Conservation (phyloP, 1,140 invertebrate species). For the Probaryconus sp. region DNA sequence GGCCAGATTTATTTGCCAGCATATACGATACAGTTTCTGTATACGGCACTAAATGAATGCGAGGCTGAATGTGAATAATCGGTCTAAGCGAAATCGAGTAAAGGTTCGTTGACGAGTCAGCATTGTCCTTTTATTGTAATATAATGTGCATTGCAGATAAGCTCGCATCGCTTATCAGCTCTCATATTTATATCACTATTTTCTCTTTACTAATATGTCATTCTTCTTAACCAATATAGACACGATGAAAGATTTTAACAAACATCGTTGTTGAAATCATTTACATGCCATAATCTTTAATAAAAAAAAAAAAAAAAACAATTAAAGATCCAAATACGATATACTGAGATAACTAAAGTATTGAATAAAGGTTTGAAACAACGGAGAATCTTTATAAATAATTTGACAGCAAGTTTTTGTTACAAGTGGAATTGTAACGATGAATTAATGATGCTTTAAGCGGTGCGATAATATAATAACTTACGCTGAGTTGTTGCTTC, state of each 20-base stretch:
- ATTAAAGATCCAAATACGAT: too few species aligned
- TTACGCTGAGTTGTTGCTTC: constrained; percentile 9
- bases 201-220: too few species aligned
- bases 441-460: constrained; percentile 24
- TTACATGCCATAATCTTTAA: too few species aligned
- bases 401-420: too few species aligned
- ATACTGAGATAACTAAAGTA: too few species aligned
- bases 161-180: constrained; percentile 13
- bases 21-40: constrained; percentile 2
- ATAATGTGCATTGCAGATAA: constrained; percentile 15
- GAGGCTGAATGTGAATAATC: constrained; percentile 7
- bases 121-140: constrained; percentile 30
- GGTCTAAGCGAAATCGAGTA: constrained; percentile 14
- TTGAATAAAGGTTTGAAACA: too few species aligned
- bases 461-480: constrained; percentile 13
- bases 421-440: constrained; percentile 6
- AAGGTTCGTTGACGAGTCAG: constrained; percentile 21
- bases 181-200: constrained; percentile 1
- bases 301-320: too few species aligned
- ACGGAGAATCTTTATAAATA: too few species aligned
- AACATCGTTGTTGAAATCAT: too few species aligned
- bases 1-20: constrained; percentile 3
- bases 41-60: background rate
- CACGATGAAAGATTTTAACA: too few species aligned
- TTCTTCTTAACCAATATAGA: too few species aligned